phyloP scores from a whole-genome alignment of 2,113 vertebrate genomes.

The Perognathus longimembris region DNA sequence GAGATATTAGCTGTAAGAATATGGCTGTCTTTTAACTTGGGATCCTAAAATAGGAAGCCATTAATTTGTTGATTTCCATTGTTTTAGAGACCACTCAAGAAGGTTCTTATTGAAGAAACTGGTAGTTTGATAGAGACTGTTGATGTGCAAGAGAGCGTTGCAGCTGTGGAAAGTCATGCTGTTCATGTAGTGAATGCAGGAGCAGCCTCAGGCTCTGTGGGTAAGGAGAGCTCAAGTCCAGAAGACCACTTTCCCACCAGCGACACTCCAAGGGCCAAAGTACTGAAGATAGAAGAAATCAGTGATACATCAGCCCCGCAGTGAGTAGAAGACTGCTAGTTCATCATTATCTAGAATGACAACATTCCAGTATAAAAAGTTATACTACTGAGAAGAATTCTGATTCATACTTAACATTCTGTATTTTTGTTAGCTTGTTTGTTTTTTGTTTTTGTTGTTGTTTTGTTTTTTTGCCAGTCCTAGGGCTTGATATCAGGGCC shows the following conservation, averaged over 20 bases:
- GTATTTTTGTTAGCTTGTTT: too few relatives aligned
- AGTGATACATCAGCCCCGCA: constrained; percentile 68
- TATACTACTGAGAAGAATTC: neutral
- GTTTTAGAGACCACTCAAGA: constrained; percentile 92
- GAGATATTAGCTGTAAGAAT: neutral
- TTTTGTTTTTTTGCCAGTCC: too few relatives aligned
- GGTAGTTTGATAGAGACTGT: constrained; percentile 82
- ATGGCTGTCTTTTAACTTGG: constrained; percentile 49
- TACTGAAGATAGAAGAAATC: constrained; percentile 94
- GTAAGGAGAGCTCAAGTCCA: constrained; percentile 72
- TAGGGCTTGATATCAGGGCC: too few relatives aligned
- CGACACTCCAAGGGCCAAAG: constrained; percentile 91
- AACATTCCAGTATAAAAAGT: neutral
- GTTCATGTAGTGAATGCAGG: constrained; percentile 9
- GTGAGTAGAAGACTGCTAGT: constrained; percentile 83
- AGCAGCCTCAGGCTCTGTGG: neutral
- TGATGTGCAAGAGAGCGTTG: constrained; percentile 53
- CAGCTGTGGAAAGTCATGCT: constrained; percentile 41
- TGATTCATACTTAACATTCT: neutral
- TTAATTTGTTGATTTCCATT: constrained; percentile 53
- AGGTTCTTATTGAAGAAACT: constrained; percentile 93
- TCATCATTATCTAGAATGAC: neutral
- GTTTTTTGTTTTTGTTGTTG: too few relatives aligned
- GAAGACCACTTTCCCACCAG: constrained; percentile 67
- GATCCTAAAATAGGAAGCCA: constrained; percentile 50